phyloP scores from a whole-genome alignment of 2,113 vertebrate genomes.

The Petrocephalus zakoni region DNA sequence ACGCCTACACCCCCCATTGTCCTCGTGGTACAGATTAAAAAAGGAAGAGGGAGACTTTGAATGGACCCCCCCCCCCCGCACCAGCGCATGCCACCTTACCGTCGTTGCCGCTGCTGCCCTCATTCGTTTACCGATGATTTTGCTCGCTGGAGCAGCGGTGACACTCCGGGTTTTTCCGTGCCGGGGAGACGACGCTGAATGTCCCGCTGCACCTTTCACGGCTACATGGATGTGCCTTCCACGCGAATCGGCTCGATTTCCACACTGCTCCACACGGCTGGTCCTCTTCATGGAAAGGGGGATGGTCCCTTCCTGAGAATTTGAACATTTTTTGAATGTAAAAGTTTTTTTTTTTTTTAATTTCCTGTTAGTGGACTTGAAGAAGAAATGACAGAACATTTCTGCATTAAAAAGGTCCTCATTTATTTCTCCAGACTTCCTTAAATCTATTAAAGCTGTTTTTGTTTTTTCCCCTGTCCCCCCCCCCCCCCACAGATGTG shows the following conservation, averaged over 20 bases:
- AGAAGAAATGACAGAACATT: conserved; percentile 59
- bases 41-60: not conserved
- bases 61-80: conserved; percentile 32
- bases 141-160: conserved; percentile 86
- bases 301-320: conserved; percentile 21
- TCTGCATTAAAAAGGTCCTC: conserved; percentile 53
- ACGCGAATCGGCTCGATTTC: conserved; percentile 63
- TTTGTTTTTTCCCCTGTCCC: not conserved
- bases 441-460: conserved; percentile 48
- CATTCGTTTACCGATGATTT: conserved; percentile 48
- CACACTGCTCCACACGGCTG: conserved; percentile 41
- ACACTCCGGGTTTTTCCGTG: conserved; percentile 66
- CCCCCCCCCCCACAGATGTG: conserved; percentile 10
- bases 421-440: conserved; percentile 58
- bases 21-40: not conserved
- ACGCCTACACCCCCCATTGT: not conserved
- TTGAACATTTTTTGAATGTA: conserved; percentile 64
- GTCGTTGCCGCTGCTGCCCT: conserved; percentile 26
- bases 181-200: conserved; percentile 61
- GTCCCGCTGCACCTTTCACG: conserved; percentile 83
- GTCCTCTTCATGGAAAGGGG: conserved; percentile 24
- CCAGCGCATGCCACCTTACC: conserved; percentile 37
- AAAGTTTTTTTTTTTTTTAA: conserved; percentile 60
- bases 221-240: conserved; percentile 96
- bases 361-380: conserved; percentile 57